phyloP scores from a whole-genome alignment of 1,140 invertebrate genomes.

The Hyphantria cunea region DNA sequence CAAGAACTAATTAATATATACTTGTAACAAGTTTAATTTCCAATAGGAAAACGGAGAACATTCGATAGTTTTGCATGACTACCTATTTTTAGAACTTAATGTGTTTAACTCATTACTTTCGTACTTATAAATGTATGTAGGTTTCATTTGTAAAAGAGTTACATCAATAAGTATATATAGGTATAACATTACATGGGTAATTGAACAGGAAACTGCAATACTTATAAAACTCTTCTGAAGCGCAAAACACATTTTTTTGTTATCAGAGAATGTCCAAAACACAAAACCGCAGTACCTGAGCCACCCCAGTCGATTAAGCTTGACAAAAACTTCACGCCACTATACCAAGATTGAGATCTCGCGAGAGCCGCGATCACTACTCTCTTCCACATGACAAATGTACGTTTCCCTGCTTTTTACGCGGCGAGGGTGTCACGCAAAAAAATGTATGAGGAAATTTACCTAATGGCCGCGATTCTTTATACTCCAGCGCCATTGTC shows the following conservation, averaged over 20 bases:
- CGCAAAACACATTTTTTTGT: conserved; percentile 20
- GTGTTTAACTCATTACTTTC: no score
- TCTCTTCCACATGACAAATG: conserved; percentile 72
- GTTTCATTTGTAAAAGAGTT: no score
- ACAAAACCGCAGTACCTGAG: conserved; percentile 17
- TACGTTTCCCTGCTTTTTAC: conserved; percentile 68
- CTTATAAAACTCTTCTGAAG: no score
- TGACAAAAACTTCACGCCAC: conserved; percentile 51
- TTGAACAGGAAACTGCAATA: no score
- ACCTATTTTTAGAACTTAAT: no score
- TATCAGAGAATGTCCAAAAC: conserved; percentile 21
- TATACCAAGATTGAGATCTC: conserved; percentile 67
- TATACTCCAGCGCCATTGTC: conserved; percentile 76
- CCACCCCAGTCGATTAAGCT: conserved; percentile 48
- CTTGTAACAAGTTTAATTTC: no score
- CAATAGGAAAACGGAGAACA: no score
- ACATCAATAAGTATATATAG: no score
- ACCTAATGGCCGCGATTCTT: conserved; percentile 78
- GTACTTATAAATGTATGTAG: no score
- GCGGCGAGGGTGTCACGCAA: conserved; percentile 75
- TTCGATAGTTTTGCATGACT: no score
- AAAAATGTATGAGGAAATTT: conserved; percentile 81
- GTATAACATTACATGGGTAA: no score
- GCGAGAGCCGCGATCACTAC: conserved; percentile 37
- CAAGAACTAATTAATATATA: no score